phyloP scores from a whole-genome alignment of 2,113 vertebrate species.

The Ariopsis seemanni region DNA sequence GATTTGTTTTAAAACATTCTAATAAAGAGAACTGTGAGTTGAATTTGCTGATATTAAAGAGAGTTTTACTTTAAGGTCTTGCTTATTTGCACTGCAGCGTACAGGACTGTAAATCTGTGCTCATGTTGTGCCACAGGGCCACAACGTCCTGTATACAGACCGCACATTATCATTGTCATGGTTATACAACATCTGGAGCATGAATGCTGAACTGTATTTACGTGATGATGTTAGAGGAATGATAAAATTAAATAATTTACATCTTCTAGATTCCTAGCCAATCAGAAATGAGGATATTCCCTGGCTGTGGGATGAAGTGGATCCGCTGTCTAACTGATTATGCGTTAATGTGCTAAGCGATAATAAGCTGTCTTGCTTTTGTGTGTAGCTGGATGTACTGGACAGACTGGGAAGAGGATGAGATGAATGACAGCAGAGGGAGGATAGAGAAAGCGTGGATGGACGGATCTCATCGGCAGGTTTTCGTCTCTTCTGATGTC shows the following conservation, averaged over 20 bases:
- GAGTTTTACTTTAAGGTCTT: too few relatives aligned
- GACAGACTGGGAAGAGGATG: conserved; percentile 91
- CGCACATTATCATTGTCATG: neutral
- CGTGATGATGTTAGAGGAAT: neutral
- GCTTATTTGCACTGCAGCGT: too few relatives aligned
- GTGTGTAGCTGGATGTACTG: conserved; percentile 63
- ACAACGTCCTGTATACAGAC: neutral
- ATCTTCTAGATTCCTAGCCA: neutral
- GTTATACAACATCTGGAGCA: neutral
- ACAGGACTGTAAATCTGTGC: too few relatives aligned
- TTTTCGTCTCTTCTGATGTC: conserved; percentile 85
- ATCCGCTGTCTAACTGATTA: neutral
- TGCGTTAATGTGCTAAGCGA: too few relatives aligned
- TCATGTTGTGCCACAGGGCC: too few relatives aligned
- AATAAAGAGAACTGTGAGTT: too few relatives aligned
- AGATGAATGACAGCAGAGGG: conserved; percentile 83
- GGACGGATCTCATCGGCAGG: conserved; percentile 81
- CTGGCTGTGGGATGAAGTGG: neutral
- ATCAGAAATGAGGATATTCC: neutral
- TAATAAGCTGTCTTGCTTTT: neutral
- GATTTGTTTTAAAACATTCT: too few relatives aligned
- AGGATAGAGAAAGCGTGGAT: conserved; percentile 89
- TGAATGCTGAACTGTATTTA: neutral
- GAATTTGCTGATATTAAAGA: neutral
- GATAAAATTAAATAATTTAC: neutral